Evolutionary conservation across 2,113 vertebrate species (phyloP).

Genomic region (Vanacampus margaritifer): DNA sequence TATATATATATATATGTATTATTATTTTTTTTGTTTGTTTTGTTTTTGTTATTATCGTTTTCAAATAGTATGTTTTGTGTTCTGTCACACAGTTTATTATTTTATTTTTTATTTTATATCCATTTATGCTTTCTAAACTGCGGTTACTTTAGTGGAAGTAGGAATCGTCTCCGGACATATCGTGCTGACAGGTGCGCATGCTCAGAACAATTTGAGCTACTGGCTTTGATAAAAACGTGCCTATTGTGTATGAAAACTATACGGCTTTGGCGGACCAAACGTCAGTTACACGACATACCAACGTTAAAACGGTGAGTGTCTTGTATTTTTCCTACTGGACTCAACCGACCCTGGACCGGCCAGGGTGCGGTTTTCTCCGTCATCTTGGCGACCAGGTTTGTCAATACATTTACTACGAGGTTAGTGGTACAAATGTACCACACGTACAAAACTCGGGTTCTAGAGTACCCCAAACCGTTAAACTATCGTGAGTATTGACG

Average conservation of each 20-base stretch:
- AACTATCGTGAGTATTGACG: too few relatives aligned
- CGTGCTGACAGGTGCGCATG: not conserved
- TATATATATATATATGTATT: too few relatives aligned
- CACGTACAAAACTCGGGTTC: not conserved
- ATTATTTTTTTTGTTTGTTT: too few relatives aligned
- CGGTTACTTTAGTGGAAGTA: not conserved
- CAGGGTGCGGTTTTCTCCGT: not conserved
- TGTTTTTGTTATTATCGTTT: too few relatives aligned
- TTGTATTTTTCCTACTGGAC: not conserved
- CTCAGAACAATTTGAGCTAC: not conserved
- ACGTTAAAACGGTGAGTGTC: not conserved
- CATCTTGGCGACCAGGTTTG: not conserved
- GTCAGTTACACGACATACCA: not conserved
- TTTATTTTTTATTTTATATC: not conserved
- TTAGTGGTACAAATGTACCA: not conserved
- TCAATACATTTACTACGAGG: not conserved
- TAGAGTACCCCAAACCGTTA: not conserved
- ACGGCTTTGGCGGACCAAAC: not conserved
- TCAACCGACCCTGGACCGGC: not conserved
- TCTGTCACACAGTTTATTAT: not conserved
- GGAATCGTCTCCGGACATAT: not conserved
- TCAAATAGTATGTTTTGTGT: too few relatives aligned
- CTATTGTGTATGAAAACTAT: not conserved
- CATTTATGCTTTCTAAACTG: not conserved
- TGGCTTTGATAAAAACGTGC: not conserved